Evolutionary conservation across 2,888 invertebrate species (phyloP).

Genomic region (Amphipyra tragopoginis): DNA sequence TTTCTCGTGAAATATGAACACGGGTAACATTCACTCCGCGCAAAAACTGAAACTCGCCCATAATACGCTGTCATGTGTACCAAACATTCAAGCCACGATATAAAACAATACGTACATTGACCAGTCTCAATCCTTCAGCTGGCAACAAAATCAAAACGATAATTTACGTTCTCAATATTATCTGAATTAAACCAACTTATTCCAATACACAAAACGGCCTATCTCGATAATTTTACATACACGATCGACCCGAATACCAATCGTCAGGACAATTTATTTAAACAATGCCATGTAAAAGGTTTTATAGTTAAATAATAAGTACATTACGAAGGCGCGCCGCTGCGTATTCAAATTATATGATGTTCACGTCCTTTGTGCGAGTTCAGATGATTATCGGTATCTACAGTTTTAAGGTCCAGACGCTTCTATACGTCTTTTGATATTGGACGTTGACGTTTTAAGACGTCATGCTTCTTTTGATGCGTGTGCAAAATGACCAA

Average conservation of each 20-base stretch:
- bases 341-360: slow-evolving; percentile 59
- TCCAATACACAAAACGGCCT: slow-evolving; percentile 10
- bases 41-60: no score
- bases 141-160: background rate
- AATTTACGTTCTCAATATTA: slow-evolving; percentile 18
- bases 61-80: no score
- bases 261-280: slow-evolving; percentile 49
- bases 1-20: no score
- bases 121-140: no score
- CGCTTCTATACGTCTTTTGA: slow-evolving; percentile 24
- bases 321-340: slow-evolving; percentile 49
- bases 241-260: slow-evolving; percentile 38
- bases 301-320: slow-evolving; percentile 59
- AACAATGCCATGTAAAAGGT: slow-evolving; percentile 49
- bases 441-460: slow-evolving; percentile 32
- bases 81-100: no score
- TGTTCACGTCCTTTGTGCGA: slow-evolving; percentile 43
- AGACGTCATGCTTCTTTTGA: slow-evolving; percentile 35
- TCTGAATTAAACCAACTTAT: slow-evolving; percentile 6
- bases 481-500: slow-evolving; percentile 20
- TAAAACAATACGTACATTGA: no score
- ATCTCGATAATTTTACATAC: slow-evolving; percentile 33
- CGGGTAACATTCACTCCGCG: no score
- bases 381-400: slow-evolving; percentile 40
- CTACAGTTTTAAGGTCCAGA: slow-evolving; percentile 31